A percentile compares a stretch with the other conserved stretches of the same genome.
phyloP scores from a whole-genome alignment of 2,888 invertebrate genomes.

The Parelbella ahira region DNA sequence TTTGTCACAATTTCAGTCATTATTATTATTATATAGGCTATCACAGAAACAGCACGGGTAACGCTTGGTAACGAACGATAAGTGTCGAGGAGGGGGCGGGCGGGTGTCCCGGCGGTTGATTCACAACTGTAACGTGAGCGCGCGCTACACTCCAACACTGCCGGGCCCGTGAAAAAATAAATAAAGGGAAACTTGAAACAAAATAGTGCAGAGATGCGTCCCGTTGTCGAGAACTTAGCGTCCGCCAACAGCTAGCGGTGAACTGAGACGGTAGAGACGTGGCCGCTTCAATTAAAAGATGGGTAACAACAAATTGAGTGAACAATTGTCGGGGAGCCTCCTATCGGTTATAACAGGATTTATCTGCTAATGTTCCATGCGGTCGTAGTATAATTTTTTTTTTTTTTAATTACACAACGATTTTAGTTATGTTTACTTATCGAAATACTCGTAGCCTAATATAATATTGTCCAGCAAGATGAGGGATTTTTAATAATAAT shows the following conservation, averaged over 20 bases:
- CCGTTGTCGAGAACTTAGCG: too few species aligned
- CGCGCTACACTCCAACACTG: slow-evolving; percentile 32
- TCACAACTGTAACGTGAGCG: slow-evolving; percentile 53
- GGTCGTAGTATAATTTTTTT: slow-evolving; percentile 5
- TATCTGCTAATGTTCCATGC: slow-evolving; percentile 50
- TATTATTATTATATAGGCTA: slow-evolving; percentile 42
- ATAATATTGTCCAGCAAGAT: too few species aligned
- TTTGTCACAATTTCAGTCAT: slow-evolving; percentile 64
- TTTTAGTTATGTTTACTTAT: too few species aligned
- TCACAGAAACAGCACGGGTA: slow-evolving; percentile 37
- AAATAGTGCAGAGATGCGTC: too few species aligned
- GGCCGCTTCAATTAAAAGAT: slow-evolving; percentile 64
- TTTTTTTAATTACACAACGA: too few species aligned
- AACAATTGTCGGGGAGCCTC: slow-evolving; percentile 57
- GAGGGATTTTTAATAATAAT: too few species aligned
- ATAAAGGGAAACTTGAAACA: too few species aligned
- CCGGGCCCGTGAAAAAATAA: not conserved
- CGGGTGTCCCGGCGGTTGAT: slow-evolving; percentile 57
- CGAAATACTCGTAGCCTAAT: too few species aligned
- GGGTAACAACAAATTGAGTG: slow-evolving; percentile 50
- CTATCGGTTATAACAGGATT: slow-evolving; percentile 77
- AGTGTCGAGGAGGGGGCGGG: slow-evolving; percentile 53
- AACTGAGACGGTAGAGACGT: slow-evolving; percentile 51
- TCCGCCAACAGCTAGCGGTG: slow-evolving; percentile 39
- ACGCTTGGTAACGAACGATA: slow-evolving; percentile 29